phyloP scores from a whole-genome alignment of 1,140 invertebrate genomes.

The Drosophila varians region DNA sequence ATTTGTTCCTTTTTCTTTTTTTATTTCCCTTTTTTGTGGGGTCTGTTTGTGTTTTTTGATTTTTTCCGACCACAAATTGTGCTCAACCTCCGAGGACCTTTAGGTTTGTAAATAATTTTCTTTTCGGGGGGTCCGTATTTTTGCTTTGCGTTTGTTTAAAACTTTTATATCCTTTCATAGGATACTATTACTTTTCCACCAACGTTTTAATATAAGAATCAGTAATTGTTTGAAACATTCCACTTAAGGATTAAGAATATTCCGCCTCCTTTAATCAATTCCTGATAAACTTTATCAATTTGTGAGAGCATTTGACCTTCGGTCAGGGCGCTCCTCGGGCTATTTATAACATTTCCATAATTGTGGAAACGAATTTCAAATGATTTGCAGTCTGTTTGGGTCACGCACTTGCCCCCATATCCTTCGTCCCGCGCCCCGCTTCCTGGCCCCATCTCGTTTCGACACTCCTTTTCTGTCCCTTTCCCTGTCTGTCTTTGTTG shows the following conservation, averaged over 20 bases:
- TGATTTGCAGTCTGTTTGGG: conserved; percentile 42
- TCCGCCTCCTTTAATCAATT: neutral
- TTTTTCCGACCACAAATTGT: neutral
- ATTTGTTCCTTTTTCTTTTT: conserved; percentile 7
- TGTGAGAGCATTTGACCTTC: conserved; percentile 17
- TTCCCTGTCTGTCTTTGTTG: conserved; percentile 22
- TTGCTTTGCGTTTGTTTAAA: conserved; percentile 10
- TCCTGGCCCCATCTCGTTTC: neutral
- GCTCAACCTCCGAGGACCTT: neutral
- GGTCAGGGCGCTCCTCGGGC: neutral
- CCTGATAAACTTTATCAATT: neutral
- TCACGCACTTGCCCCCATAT: neutral
- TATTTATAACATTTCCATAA: conserved; percentile 51
- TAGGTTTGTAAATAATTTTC: neutral
- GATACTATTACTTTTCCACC: neutral
- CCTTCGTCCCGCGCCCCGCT: neutral
- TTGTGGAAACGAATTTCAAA: conserved; percentile 48
- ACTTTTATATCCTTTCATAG: neutral
- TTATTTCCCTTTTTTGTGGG: conserved; percentile 2
- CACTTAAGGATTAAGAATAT: too few species aligned
- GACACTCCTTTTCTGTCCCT: neutral
- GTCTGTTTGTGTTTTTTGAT: conserved; percentile 6
- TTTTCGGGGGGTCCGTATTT: conserved; percentile 3
- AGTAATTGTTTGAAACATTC: too few species aligned
- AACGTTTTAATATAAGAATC: too few species aligned